A percentile compares a stretch with the other conserved stretches of the same genome.
Evolutionary conservation across 2,797 vertebrate species (phyloP).

Genomic region (Cynopterus sphinx): DNA sequence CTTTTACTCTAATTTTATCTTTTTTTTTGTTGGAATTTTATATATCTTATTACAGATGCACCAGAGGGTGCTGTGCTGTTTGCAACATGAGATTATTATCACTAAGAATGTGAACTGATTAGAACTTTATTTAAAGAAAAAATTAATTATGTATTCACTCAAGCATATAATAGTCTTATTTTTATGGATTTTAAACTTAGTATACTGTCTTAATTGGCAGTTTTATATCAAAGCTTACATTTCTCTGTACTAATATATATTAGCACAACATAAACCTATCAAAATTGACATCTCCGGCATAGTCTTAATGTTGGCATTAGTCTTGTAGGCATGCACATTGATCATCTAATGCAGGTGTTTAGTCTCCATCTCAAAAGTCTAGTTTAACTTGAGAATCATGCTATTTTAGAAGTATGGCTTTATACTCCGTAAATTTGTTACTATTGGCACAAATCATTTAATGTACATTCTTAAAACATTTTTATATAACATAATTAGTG

Average conservation of each 20-base stretch:
- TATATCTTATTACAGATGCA: slow-evolving; percentile 75
- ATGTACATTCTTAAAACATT: background rate
- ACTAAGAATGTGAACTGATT: slow-evolving; percentile 64
- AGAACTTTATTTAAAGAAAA: slow-evolving; percentile 65
- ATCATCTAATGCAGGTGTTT: slow-evolving; percentile 31
- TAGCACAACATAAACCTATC: background rate
- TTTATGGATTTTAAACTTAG: slow-evolving; percentile 65
- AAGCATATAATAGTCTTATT: slow-evolving; percentile 44
- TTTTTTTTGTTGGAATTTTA: slow-evolving; percentile 54
- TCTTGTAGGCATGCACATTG: background rate
- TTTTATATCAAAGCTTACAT: background rate
- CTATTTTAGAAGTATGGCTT: slow-evolving; percentile 36
- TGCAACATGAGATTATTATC: slow-evolving; percentile 73
- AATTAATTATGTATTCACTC: slow-evolving; percentile 43
- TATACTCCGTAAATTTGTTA: background rate
- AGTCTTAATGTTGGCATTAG: background rate
- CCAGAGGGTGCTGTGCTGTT: slow-evolving; percentile 86
- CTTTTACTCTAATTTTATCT: slow-evolving; percentile 34
- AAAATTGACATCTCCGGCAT: slow-evolving; percentile 11
- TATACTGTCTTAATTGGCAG: slow-evolving; percentile 10
- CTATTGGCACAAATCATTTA: background rate
- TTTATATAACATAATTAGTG: slow-evolving; percentile 9
- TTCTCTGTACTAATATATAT: background rate
- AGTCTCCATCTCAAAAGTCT: slow-evolving; percentile 9
- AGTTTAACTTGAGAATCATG: background rate